Evolutionary conservation across 2,113 vertebrate genomes (phyloP).

Genomic region (Entomyzon cyanotis): DNA sequence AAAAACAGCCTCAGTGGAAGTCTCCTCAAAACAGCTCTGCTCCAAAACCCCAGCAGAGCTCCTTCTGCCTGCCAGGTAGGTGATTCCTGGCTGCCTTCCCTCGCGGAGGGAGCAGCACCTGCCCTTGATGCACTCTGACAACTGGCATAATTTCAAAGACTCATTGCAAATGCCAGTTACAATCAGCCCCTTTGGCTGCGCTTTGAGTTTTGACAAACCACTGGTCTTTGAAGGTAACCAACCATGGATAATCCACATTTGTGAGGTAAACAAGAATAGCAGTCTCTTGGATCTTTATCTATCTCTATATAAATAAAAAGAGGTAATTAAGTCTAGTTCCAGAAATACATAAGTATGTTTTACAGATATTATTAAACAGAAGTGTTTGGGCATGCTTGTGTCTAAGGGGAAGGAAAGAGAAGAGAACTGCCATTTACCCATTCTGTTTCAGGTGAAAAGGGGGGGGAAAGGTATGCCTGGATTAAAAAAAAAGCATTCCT

Average conservation of each 20-base stretch:
- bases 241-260: not conserved
- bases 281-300: not conserved
- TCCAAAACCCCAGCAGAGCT: not conserved
- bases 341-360: not conserved
- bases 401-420: not conserved
- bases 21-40: not conserved
- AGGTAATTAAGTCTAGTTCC: not conserved
- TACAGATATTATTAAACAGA: not conserved
- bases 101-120: not conserved
- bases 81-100: not conserved
- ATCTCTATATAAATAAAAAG: not conserved
- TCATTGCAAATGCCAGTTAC: not conserved
- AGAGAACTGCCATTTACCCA: not conserved
- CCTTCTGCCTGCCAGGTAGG: not conserved
- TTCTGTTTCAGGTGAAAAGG: not conserved
- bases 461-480: accelerated
- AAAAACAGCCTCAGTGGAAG: not conserved
- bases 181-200: not conserved
- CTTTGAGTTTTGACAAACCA: not conserved
- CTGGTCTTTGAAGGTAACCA: not conserved
- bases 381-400: not conserved
- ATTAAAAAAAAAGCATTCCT: not conserved
- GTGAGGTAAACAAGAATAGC: not conserved
- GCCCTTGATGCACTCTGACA: not conserved
- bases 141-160: not conserved